Base-by-base conservation (phyloP, 2,797 vertebrate genomes). In the Peromyscus attwateri region DNA sequence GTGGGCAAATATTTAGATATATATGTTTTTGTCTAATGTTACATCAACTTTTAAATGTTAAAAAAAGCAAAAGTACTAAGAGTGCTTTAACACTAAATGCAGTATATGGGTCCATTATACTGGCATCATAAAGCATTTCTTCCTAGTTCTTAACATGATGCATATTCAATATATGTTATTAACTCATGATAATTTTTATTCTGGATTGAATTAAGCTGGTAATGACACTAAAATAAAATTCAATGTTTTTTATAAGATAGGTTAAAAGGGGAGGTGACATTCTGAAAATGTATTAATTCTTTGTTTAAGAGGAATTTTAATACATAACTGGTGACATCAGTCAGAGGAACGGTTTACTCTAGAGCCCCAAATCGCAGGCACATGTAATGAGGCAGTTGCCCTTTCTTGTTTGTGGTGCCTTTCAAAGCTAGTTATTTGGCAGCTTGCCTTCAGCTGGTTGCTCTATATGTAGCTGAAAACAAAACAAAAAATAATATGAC, bases 391-490 rank as follows among this genome's bases (percentile, higher is more conserved):
- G 95, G 96, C 95, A 97, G 81, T 95, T 97, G 94, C 73, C 97
- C 23, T 94, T 95, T 97, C 91, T 96, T 94, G 96, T 93, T 98
- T 98, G 89, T 94, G 85, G 95, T 98, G 98, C 98, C 93, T 98
- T 96, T 98, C 92, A 98, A 97, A 98, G 94, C 97, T 98, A 98
- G 96, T 95, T 97, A 98, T 97, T 95, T 97, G 96, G 97, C 97
- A 98, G 97, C 97, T 98, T 98, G 98, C 97, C 98, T 98, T 98
- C 98, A 97, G 95, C 94, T 98, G 96, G 97, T 98, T 98, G 98
- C 98, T 99, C 98, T 98, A 98, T 98, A 98, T 98, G 98, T 98
- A 98, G 98, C 98, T 98, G 98, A 98, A 87, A 98, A 99, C 98
- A 98, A 98, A 95, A 97, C 98, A 98, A 79, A 57, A 80, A 98